Conservation (phyloP, 2,888 invertebrate species). For the Conomelus anceps region DNA sequence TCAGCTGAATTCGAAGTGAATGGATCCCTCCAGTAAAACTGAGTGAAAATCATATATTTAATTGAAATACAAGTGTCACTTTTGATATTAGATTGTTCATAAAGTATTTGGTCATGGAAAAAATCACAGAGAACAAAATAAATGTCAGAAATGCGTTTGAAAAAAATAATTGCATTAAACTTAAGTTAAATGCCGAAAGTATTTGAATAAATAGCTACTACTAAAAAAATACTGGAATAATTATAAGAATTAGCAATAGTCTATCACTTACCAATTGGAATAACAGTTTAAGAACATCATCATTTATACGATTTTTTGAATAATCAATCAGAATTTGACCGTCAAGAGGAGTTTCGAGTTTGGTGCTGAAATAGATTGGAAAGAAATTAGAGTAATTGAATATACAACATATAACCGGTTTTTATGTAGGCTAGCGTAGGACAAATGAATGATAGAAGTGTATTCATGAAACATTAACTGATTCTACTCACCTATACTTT, state of each 20-base stretch:
- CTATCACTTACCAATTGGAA: conserved; percentile 53
- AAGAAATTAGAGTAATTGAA: neutral
- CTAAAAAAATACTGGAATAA: neutral
- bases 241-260: neutral
- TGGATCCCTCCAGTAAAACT: too few relatives aligned
- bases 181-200: too few relatives aligned
- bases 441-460: neutral
- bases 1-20: too few relatives aligned
- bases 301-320: conserved; percentile 90
- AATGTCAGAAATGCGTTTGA: neutral
- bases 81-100: too few relatives aligned
- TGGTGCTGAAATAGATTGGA: conserved; percentile 52
- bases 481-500: conserved; percentile 48
- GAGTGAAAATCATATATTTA: too few relatives aligned
- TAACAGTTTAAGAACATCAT: conserved; percentile 64
- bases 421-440: neutral
- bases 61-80: too few relatives aligned
- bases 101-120: too few relatives aligned
- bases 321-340: conserved; percentile 91
- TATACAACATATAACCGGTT: neutral
- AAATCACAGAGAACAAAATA: neutral
- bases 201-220: too few relatives aligned
- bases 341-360: conserved; percentile 70
- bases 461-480: neutral
- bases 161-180: neutral